phyloP scores from a whole-genome alignment of 2,888 invertebrate species.

The Pinctada fucata region DNA sequence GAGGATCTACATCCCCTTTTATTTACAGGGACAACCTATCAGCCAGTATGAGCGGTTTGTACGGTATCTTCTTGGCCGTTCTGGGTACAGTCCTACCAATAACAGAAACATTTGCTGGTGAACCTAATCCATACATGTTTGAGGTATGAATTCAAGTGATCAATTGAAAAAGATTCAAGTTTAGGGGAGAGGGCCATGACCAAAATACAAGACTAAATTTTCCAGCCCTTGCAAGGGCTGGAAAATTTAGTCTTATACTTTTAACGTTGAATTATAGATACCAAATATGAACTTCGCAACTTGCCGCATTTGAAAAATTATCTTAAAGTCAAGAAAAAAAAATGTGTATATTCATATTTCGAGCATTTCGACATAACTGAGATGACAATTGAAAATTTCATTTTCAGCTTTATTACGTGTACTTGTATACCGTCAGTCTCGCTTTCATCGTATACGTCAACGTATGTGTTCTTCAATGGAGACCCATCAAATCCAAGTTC shows the following conservation, averaged over 20 bases:
- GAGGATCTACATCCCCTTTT: too few relatives aligned
- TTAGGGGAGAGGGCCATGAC: neutral
- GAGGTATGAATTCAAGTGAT: constrained; percentile 38
- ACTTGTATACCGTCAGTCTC: constrained; percentile 56
- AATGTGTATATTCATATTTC: too few relatives aligned
- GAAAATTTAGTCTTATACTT: too few relatives aligned
- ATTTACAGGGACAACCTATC: constrained; percentile 52
- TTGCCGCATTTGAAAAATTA: too few relatives aligned
- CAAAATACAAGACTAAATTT: too few relatives aligned
- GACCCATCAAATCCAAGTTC: constrained; percentile 36
- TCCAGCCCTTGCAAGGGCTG: too few relatives aligned
- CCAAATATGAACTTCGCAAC: too few relatives aligned
- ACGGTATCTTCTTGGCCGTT: constrained; percentile 54
- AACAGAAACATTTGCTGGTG: constrained; percentile 52
- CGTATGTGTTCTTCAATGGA: constrained; percentile 49
- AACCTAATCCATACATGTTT: constrained; percentile 36
- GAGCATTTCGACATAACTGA: too few relatives aligned
- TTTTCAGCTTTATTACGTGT: constrained; percentile 60
- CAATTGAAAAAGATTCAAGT: neutral
- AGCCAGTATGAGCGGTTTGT: constrained; percentile 52
- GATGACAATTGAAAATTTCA: neutral
- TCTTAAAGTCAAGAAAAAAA: too few relatives aligned
- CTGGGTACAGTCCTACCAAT: constrained; percentile 56
- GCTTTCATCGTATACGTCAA: constrained; percentile 60
- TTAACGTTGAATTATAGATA: too few relatives aligned